Conservation (phyloP, 2,888 invertebrate species). For the Lasioglossum figueresi region DNA sequence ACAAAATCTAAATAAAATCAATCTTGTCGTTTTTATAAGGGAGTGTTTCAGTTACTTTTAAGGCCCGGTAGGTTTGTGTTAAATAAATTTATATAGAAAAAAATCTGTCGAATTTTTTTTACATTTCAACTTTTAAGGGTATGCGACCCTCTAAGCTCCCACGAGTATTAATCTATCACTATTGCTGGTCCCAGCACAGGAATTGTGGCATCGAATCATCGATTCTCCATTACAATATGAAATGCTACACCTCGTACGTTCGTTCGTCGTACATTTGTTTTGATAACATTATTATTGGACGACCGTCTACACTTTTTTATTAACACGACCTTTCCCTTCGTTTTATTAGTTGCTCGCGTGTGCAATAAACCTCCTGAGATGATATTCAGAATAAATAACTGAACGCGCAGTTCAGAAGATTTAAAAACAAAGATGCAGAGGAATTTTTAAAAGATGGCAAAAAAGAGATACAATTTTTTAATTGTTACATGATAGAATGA, state of each 20-base stretch:
- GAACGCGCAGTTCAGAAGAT: neutral
- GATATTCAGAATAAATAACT: neutral
- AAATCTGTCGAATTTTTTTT: neutral
- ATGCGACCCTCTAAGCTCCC: neutral
- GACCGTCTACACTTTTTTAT: too few species aligned
- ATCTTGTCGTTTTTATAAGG: too few species aligned
- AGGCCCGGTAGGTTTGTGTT: too few species aligned
- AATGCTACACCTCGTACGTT: neutral
- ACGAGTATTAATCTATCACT: neutral
- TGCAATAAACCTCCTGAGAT: neutral
- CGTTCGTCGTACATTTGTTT: neutral
- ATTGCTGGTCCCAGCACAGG: neutral
- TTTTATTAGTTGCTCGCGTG: neutral
- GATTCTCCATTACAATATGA: constrained; percentile 17
- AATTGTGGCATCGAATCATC: constrained; percentile 7
- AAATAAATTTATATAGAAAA: neutral
- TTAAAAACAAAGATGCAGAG: neutral
- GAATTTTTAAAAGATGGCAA: neutral
- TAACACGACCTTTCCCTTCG: neutral
- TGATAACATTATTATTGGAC: neutral
- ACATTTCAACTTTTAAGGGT: neutral
- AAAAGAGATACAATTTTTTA: neutral
- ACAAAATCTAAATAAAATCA: too few species aligned
- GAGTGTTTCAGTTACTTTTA: too few species aligned
- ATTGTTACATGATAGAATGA: neutral